Base-by-base conservation (phyloP, 2,888 invertebrate species). In the Drosophila lutescens region DNA sequence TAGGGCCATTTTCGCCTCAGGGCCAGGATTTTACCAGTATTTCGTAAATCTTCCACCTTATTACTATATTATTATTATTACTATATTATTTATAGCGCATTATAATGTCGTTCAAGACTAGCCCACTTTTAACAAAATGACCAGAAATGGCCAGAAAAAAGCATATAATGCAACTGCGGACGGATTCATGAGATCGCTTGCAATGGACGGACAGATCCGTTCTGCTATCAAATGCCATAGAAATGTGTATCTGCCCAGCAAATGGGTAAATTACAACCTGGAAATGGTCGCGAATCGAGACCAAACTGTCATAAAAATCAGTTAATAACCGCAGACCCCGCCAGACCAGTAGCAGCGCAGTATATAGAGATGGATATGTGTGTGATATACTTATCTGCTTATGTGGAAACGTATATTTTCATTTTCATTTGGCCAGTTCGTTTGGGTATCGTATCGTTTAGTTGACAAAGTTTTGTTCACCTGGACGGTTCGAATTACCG, bases 241-340 rank as follows among this genome's bases (percentile, higher is more conserved):
- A 34, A 72, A 66, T 66, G 57, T 74, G 20, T 65, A 70, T 49
- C 47, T 60, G 63, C 36, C 30, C 34, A 57, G 56, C 34, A 63
- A 65, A 58, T 34, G 65, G 60, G 71, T 50, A 66, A 73, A 70
- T 65, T 66, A 55, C 54, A 67, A 62, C 47, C 56, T 76, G 78
- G 66, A 77, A 80, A 78, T 74, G 68, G 78, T 77, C 62, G 76
- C 74, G 63, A 86, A 83, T 79, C 66, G 85, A 84, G 89, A 86
- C 80, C 87, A 80, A 84, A 88, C 75, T 74, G 74, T 80, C 78
- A 86, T 80, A 69, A 86, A 82, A 88, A 80, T 88, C 89, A 86
- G 85, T 86, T 83, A 84, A 84, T 78, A 80, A 74, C 59, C 71
- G 74, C 66, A 66, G 65, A 54, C 57, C 59, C 55, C 43, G 34